Base-by-base conservation (phyloP, 2,797 vertebrate genomes). In the Parauchenoglanis ngamensis region DNA sequence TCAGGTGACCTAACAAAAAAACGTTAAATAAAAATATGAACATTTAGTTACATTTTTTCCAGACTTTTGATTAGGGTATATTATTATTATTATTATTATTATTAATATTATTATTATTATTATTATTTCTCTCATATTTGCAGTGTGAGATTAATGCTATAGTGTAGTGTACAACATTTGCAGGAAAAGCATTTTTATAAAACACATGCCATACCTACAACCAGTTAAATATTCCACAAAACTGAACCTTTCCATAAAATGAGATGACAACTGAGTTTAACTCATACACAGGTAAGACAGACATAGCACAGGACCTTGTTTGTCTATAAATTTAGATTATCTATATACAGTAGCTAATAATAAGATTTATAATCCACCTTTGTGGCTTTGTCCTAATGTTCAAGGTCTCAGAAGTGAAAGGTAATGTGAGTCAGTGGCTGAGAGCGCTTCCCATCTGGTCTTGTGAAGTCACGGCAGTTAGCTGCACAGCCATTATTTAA, bases 391-490 rank as follows among this genome's bases (percentile, higher is more conserved):
- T 76, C 49, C 46, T 57, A 31, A 77, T 57, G 52, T 23, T 79
- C 77, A 79, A 79, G 54, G 54, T 57, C 54, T 79, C 19, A 40
- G 28, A 78, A 57, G 28, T 59, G 28, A 35, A 79, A 40, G 46
- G n/a, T 63, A 73, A 87, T 61, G n/a, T 44, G 57, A 67, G 73
- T 65, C 21, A 28, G 68, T 76, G 59, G 46, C 79, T 61, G 67
- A 52, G 35, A 35, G 67, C 35, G 25, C 49, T 67, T 52, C 59
- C 35, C 54, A 5, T 87, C 72, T n/a, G 56, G 68, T 56, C 67
- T 80, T 19, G 70, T 76, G 31, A 85, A 91, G 92, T 92, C 91
- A 89, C 13, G 46, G 82, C 87, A 91, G 89, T 90, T 87, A 89
- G 86, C 90, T 40, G 75, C 83, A 88, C 87, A 83, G 84, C 76